A percentile compares a stretch with the other conserved stretches of the same genome.
Conservation (phyloP, 2,113 vertebrate species). For the Pampusana beccarii region DNA sequence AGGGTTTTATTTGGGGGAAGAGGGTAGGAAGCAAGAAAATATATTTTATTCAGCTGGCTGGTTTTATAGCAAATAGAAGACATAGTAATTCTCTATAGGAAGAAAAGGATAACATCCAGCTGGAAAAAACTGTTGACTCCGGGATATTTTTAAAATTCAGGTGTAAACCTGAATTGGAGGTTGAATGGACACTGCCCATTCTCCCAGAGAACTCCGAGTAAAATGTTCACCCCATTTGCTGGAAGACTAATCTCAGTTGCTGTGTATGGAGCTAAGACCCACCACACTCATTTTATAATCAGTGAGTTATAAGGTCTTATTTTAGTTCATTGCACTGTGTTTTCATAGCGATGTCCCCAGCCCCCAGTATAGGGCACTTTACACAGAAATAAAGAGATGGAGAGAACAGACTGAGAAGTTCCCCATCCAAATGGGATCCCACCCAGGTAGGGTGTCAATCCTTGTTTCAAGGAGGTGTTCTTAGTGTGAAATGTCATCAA, state of each 20-base stretch:
- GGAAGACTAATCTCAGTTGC: background rate
- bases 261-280: background rate
- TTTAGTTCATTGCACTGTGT: background rate
- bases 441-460: background rate
- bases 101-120: background rate
- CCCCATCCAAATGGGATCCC: no score
- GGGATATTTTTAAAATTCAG: background rate
- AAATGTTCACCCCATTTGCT: background rate
- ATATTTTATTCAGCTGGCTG: background rate
- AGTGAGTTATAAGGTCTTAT: background rate
- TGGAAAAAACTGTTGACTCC: background rate
- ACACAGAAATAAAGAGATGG: accelerated
- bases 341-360: background rate
- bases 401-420: background rate
- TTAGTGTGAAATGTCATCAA: background rate
- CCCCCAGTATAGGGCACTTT: no score
- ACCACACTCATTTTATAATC: background rate
- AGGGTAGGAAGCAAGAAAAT: background rate
- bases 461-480: background rate
- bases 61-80: background rate
- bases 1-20: background rate
- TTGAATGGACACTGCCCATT: background rate
- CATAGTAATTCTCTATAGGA: background rate
- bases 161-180: background rate
- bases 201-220: background rate